A percentile compares a stretch with the other conserved stretches of the same genome.
phyloP scores from a whole-genome alignment of 2,888 invertebrate genomes.

The Nemoura dubitans region DNA sequence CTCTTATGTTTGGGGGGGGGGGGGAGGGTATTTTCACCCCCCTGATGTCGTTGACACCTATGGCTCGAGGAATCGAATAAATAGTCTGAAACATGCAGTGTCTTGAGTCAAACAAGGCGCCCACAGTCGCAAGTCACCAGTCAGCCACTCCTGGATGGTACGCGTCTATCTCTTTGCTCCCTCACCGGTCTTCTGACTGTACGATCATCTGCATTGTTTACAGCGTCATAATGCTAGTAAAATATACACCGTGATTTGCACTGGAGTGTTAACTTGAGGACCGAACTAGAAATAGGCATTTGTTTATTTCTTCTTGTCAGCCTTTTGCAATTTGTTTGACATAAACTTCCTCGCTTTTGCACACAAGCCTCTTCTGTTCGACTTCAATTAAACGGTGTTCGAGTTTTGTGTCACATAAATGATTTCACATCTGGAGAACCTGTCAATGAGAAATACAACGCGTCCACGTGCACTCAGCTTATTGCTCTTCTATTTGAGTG shows the following conservation, averaged over 20 bases:
- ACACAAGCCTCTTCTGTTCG: not conserved
- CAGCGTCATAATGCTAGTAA: not conserved
- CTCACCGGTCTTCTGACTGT: not conserved
- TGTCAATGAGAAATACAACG: not conserved
- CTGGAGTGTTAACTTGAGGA: not conserved
- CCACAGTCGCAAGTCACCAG: not conserved
- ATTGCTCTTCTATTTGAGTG: not conserved
- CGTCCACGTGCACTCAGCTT: not conserved
- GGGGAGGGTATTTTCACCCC: no score
- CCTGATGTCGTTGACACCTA: no score
- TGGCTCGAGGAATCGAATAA: no score
- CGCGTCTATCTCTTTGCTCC: not conserved
- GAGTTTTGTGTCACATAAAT: not conserved
- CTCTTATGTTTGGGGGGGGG: no score
- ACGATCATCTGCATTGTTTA: not conserved
- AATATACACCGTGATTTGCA: not conserved
- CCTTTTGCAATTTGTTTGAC: constrained; percentile 19
- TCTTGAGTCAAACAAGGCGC: no score
- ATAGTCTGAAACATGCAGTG: no score
- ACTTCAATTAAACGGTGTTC: not conserved
- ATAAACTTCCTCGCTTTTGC: not conserved
- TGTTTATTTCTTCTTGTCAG: constrained; percentile 21
- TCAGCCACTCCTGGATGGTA: not conserved
- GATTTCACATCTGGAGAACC: no score
- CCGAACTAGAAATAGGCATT: constrained; percentile 13